Conservation (phyloP, 2,113 vertebrate species). For the Calidris pygmaea region DNA sequence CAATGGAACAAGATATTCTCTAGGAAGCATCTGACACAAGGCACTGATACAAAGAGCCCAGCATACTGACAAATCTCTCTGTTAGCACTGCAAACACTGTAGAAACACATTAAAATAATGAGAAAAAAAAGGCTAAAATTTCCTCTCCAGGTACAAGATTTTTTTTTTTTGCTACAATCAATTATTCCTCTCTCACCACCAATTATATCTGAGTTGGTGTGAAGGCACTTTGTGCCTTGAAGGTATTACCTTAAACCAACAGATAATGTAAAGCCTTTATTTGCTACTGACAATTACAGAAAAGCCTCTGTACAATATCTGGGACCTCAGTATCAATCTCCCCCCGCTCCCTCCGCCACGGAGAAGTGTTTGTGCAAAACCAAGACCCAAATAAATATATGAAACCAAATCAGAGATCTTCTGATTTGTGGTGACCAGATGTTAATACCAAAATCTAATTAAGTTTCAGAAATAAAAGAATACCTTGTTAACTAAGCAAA, state of each 20-base stretch:
- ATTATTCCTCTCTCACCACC: not conserved
- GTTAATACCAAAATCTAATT: not conserved
- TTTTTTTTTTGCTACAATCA: not conserved
- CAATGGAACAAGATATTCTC: not conserved
- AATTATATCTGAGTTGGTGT: not conserved
- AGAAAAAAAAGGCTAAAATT: not conserved
- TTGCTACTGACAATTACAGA: not conserved
- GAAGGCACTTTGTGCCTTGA: not conserved
- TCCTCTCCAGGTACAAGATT: not conserved
- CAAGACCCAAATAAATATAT: not conserved
- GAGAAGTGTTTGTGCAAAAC: not conserved
- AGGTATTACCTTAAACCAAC: not conserved
- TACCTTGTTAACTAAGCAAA: not conserved
- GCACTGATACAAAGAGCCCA: not conserved
- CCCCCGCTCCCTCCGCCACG: rapidly evolving
- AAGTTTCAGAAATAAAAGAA: not conserved
- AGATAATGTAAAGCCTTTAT: not conserved
- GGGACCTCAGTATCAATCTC: not conserved
- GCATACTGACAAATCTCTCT: not conserved
- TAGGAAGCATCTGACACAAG: not conserved
- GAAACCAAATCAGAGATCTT: not conserved
- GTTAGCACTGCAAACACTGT: not conserved
- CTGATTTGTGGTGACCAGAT: not conserved
- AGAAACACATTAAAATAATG: not conserved
- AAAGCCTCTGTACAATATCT: not conserved